phyloP scores from a whole-genome alignment of 1,140 invertebrate genomes.

The Microplitis mediator region DNA sequence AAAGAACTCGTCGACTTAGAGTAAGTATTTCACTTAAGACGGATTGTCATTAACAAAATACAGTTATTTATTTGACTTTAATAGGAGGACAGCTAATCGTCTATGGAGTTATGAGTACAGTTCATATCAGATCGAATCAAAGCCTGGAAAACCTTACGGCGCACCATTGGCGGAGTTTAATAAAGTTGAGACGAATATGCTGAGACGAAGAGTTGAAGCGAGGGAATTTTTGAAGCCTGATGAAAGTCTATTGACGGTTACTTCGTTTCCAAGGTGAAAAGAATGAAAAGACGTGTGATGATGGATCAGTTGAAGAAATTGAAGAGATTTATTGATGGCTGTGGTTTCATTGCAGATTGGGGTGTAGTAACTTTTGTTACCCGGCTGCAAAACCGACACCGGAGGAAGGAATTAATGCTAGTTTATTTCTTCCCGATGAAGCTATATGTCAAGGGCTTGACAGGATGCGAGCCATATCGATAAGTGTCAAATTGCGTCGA shows the following conservation, averaged over 20 bases:
- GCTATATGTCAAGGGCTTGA: constrained; percentile 94
- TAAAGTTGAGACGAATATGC: constrained; percentile 98
- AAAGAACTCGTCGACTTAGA: constrained; percentile 78
- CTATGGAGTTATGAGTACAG: constrained; percentile 96
- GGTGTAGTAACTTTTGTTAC: constrained; percentile 86
- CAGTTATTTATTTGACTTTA: background rate
- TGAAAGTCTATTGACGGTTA: constrained; percentile 88
- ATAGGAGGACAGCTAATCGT: constrained; percentile 76
- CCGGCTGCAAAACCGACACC: constrained; percentile 77
- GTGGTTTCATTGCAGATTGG: constrained; percentile 73
- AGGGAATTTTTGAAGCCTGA: constrained; percentile 74
- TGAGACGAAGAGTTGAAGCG: constrained; percentile 84
- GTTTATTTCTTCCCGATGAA: constrained; percentile 95
- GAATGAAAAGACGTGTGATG: too few relatives aligned
- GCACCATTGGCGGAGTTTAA: constrained; percentile 95
- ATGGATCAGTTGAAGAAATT: too few relatives aligned
- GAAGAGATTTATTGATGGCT: too few relatives aligned
- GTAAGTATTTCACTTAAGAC: constrained; percentile 59
- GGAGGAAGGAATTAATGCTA: constrained; percentile 76
- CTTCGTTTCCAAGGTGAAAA: constrained; percentile 86
- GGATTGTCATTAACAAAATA: background rate
- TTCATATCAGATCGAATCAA: constrained; percentile 99
- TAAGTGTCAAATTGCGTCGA: constrained; percentile 89
- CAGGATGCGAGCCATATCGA: constrained; percentile 91
- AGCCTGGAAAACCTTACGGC: constrained; percentile 94